Percentiles rank a stretch among this genome's conserved stretches.
phyloP scores from a whole-genome alignment of 1,140 invertebrate genomes.

The Calliphora vicina region DNA sequence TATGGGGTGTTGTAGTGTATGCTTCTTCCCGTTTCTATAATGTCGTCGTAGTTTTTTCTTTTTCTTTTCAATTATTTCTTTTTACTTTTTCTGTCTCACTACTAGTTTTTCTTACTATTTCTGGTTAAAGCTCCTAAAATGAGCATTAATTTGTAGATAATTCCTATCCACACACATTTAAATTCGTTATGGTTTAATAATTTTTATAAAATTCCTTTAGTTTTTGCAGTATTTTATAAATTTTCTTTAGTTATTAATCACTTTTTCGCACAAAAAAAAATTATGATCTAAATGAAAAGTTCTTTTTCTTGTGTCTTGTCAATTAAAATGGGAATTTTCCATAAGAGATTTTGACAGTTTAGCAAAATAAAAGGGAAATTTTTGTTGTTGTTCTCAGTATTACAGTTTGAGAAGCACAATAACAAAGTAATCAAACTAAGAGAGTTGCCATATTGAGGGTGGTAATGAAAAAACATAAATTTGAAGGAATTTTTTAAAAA shows the following conservation, averaged over 20 bases:
- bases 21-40: not conserved
- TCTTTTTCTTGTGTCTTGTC: not conserved
- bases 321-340: conserved; percentile 25
- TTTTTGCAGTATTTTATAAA: not conserved
- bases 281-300: not conserved
- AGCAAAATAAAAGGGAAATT: not conserved
- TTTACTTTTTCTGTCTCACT: not conserved
- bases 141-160: conserved; percentile 26
- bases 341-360: not conserved
- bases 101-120: not conserved
- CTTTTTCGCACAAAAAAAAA: conserved; percentile 28
- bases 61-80: not conserved
- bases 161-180: conserved; percentile 41
- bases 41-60: not conserved
- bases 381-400: not conserved
- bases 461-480: not conserved
- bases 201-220: not conserved
- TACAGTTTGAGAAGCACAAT: not conserved
- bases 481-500: too few relatives aligned
- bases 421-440: not conserved
- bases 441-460: not conserved
- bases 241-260: conserved; percentile 22
- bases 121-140: not conserved
- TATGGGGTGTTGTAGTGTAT: not conserved
- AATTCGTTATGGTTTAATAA: conserved; percentile 17